Base-by-base conservation (phyloP, 2,888 invertebrate species). In the Ceramica pisi region DNA sequence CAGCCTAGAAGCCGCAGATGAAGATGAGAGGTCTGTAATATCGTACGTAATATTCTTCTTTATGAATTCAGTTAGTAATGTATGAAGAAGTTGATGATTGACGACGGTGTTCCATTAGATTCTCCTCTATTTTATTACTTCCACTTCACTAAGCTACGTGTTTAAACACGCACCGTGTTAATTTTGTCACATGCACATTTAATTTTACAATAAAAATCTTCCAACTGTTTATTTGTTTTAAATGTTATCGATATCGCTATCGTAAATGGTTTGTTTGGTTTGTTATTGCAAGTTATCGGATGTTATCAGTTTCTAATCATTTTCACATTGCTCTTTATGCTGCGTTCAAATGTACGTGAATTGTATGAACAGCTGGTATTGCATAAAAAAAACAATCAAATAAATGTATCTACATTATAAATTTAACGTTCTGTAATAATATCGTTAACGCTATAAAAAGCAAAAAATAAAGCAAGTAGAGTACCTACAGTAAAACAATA, bases 1-100 rank as follows among this genome's bases (percentile, higher is more conserved):
- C 7, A 95, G 94, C 86, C 90, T 90, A 84, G 92, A 93, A 75
- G 80, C 82, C 14, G 48, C 70, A 60, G 81, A 79, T 8, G 95
- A 95, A 68, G 95, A 95, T 71, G 95, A 95, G 75, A 91, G 93
- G 95, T 95, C 90, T 67, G 89, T 81, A 81, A 35, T 62, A 16
- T 74, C 51, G 67, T 78, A 73, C 79, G 80, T 77, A 60, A 76
- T 1, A 63, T 46, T 50, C 0, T 46, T 57, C 35, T 31, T 23
- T 23, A 0, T 31, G 19, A 23, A 48, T 60, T 14, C 26, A 19
- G 4, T 2, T 59, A 26, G 21, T 8, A 51, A 38, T 50, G 41
- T 41, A 31, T 21, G 6, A 50, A 57, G n/a, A 50, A 31, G 9
- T 19, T 44, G 16, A 16, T 55, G 12, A 38, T 57, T 41, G 16